A percentile compares a stretch with the other conserved stretches of the same genome.
These are phyloP conservation scores for Microdon myrmicae DNA, from an alignment of 2,888 invertebrate species.

Conservation along the genomic window DNA sequence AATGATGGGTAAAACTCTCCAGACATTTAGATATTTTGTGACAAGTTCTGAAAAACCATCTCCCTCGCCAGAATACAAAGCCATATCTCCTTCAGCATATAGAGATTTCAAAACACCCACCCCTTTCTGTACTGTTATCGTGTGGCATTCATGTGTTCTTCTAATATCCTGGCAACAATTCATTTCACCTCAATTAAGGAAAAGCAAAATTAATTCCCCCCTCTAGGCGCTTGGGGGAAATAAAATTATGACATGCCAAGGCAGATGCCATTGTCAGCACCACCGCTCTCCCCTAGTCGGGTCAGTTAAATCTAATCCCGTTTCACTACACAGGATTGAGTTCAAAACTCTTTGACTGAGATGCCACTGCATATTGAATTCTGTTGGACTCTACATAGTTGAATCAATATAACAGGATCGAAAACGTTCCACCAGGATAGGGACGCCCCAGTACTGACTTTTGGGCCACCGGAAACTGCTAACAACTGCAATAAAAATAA, in stretches of 20 bases:
- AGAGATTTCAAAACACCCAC: neutral
- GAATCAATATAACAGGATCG: slow-evolving; percentile 36
- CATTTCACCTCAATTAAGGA: slow-evolving; percentile 38
- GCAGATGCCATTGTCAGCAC: slow-evolving; percentile 3
- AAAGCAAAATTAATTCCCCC: slow-evolving; percentile 39
- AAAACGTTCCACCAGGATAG: slow-evolving; percentile 18
- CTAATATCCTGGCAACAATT: slow-evolving; percentile 33
- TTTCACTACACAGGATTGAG: slow-evolving; percentile 9
- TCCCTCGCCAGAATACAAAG: too few relatives aligned
- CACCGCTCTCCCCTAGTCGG: neutral
- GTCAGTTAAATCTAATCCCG: too few relatives aligned
- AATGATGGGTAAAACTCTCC: too few relatives aligned
- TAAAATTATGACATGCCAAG: slow-evolving; percentile 24
- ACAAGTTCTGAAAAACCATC: too few relatives aligned
- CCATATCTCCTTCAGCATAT: too few relatives aligned
- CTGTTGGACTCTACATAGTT: slow-evolving; percentile 10
- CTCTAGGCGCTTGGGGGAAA: slow-evolving; percentile 24
- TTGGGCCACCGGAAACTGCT: slow-evolving; percentile 16
- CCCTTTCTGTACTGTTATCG: neutral
- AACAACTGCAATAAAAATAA: slow-evolving; percentile 40
- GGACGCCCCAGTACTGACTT: neutral
- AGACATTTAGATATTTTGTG: too few relatives aligned
- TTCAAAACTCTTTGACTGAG: slow-evolving; percentile 25
- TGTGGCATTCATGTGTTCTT: slow-evolving; percentile 14
- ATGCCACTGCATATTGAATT: slow-evolving; percentile 9